Conservation (phyloP, 1,140 invertebrate species). For the Drosophila miranda region DNA sequence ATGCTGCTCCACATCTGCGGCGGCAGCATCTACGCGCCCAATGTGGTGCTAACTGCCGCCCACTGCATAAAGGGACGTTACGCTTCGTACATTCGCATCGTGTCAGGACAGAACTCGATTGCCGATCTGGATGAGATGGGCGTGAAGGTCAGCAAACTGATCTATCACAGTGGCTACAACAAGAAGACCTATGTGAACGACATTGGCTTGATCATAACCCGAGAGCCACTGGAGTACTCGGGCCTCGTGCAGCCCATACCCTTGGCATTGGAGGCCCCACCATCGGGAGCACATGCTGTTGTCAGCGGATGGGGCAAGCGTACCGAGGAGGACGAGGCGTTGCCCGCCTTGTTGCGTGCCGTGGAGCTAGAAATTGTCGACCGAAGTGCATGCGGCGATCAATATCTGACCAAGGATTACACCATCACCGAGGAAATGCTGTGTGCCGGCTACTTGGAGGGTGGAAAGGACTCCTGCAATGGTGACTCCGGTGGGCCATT, state of each 20-base stretch:
- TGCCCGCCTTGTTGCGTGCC: conserved; percentile 55
- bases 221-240: conserved; percentile 45
- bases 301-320: conserved; percentile 83
- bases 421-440: conserved; percentile 86
- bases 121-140: conserved; percentile 66
- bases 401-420: conserved; percentile 71
- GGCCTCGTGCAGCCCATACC: conserved; percentile 60
- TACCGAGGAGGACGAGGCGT: conserved; percentile 51
- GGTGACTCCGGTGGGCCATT: conserved; percentile 65
- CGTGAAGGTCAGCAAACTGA: conserved; percentile 63
- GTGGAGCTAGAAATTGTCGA: conserved; percentile 82
- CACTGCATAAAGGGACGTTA: conserved; percentile 83
- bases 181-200: conserved; percentile 72
- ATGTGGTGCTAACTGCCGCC: conserved; percentile 84
- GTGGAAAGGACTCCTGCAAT: conserved; percentile 63
- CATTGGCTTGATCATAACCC: conserved; percentile 73
- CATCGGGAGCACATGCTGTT: conserved; percentile 62
- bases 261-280: conserved; percentile 42
- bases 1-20: conserved; percentile 70
- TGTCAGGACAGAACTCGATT: conserved; percentile 66
- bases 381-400: conserved; percentile 47
- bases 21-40: conserved; percentile 83
- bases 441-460: conserved; percentile 85
- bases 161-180: conserved; percentile 62
- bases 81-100: conserved; percentile 60